Percentiles rank a stretch among this genome's conserved stretches.
These are phyloP conservation scores for Sebastes vulpes DNA, from an alignment of 2,797 vertebrate species.

Conservation along the genomic window DNA sequence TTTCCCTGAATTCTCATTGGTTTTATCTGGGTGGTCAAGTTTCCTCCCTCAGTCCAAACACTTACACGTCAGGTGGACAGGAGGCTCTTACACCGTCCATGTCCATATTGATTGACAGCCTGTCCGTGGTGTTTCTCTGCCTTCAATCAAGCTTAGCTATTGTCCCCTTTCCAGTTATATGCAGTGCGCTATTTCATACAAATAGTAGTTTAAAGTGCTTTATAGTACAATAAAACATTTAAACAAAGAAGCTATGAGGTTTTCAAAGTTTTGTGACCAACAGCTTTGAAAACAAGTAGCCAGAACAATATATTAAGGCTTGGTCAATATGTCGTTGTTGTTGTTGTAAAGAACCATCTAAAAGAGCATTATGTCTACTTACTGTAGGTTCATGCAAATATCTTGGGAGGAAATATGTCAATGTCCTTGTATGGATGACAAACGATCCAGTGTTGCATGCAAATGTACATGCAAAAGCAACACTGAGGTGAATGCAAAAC, in stretches of 20 bases:
- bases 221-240: not conserved
- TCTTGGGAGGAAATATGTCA: constrained; percentile 61
- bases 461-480: constrained; percentile 78
- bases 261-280: not conserved
- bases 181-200: not conserved
- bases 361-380: not conserved
- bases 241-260: not conserved
- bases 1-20: not conserved
- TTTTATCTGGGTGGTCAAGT: not conserved
- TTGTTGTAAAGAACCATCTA: not conserved
- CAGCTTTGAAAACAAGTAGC: not conserved
- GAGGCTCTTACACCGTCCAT: not conserved
- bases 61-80: not conserved
- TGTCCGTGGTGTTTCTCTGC: not conserved
- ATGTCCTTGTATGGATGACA: constrained; percentile 31
- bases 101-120: not conserved
- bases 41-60: not conserved
- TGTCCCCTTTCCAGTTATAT: not conserved
- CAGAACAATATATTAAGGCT: not conserved
- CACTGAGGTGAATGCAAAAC: constrained; percentile 38
- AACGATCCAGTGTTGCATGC: constrained; percentile 47
- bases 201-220: not conserved
- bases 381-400: constrained; percentile 68
- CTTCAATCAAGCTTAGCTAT: not conserved
- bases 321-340: not conserved